Base-by-base conservation (phyloP, 2,113 vertebrate species). In the Cebus imitator region DNA sequence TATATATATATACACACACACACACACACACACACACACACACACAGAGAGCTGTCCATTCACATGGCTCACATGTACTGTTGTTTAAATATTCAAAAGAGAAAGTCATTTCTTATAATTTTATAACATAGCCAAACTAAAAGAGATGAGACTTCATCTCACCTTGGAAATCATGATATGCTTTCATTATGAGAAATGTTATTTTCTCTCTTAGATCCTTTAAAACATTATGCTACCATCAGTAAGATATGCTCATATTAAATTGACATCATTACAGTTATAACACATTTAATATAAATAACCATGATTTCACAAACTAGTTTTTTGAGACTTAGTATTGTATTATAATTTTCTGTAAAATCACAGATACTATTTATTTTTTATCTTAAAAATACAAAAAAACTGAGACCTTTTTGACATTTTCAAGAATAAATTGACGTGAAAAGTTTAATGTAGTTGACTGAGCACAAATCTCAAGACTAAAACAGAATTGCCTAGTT, bases 51-150 rank as follows among this genome's bases (percentile, higher is more conserved):
- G 16, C 82, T 87, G 79, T 94, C 96, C 96, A 88, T 55, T 35
- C 2, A 25, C 37, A 18, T 48, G 40, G 5, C 2, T 96, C 50
- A 97, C 50, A 96, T 43, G 88, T 61, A 48, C 5, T 45, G 0
- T 79, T 92, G 21, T 95, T 97, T 73, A 91, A 96, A 95, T 90
- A 85, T 27, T 68, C n/a, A 10, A 30, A n/a, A 84, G 32, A 52
- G 90, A 73, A 90, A 70, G 6, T 58, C 68, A 20, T 86, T 40
- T 86, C 27, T 32, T 48, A 55, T 25, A 32, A 30, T 76, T 70
- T 50, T 20, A 40, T 40, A 73, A 73, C 23, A 73, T 73, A 37
- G 6, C 2, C 87, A 95, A 96, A 76, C 6, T 6, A 48, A 85
- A 95, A 97, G 30, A 23, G 48, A 13, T 43, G 5, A 7, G 21